A percentile compares a stretch with the other conserved stretches of the same genome.
Conservation (phyloP, 2,888 invertebrate species). For the Amblyjoppa proteus region DNA sequence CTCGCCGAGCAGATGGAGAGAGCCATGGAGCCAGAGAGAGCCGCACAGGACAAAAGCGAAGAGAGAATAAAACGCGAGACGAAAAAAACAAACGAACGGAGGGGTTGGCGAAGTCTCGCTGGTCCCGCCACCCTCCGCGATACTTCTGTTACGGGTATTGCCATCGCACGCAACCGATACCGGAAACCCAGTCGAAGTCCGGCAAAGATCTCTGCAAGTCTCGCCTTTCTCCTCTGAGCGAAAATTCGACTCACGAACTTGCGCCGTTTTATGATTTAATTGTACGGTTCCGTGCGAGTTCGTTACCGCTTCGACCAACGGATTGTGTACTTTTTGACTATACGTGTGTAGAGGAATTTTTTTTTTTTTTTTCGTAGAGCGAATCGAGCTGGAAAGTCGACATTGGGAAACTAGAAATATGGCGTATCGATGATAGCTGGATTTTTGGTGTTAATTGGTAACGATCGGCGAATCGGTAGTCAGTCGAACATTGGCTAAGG, state of each 20-base stretch:
- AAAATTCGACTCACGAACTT: background rate
- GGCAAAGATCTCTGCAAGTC: constrained; percentile 2
- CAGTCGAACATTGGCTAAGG: too few species aligned
- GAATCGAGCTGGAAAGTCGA: background rate
- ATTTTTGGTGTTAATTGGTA: too few species aligned
- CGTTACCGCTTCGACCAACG: background rate
- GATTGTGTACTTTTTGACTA: background rate
- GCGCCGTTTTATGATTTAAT: background rate
- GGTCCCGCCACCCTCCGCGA: constrained; percentile 10
- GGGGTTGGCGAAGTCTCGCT: constrained; percentile 1
- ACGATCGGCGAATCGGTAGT: too few species aligned
- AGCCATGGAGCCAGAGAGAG: background rate
- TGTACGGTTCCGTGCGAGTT: background rate
- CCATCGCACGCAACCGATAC: constrained; percentile 44
- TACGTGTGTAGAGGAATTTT: background rate
- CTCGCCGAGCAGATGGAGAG: background rate
- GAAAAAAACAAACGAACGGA: constrained; percentile 40
- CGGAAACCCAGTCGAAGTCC: constrained; percentile 47
- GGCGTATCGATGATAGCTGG: background rate
- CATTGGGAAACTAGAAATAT: background rate
- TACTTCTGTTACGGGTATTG: constrained; percentile 38
- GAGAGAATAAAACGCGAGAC: constrained; percentile 17
- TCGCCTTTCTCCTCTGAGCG: background rate
- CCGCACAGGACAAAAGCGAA: background rate
- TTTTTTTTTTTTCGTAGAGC: background rate